A percentile compares a stretch with the other conserved stretches of the same genome.
Evolutionary conservation across 2,888 invertebrate genomes (phyloP).

Genomic region (Melanotus villosus): DNA sequence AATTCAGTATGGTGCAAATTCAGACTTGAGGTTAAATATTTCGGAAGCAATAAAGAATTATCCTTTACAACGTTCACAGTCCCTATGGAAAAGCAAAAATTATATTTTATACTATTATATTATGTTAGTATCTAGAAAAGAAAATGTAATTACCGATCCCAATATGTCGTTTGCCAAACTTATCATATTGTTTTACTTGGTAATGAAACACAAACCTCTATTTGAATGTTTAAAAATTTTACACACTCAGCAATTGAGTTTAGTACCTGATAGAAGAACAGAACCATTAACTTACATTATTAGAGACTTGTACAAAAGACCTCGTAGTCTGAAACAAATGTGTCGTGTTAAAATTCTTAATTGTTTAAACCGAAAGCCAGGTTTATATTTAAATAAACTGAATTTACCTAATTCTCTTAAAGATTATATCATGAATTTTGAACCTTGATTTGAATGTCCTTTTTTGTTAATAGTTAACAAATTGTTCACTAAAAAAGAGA

Average conservation of each 20-base stretch:
- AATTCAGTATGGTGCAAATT: conserved; percentile 82
- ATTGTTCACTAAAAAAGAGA: too few relatives aligned
- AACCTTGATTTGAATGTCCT: conserved; percentile 64
- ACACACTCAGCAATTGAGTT: conserved; percentile 76
- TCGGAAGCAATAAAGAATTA: conserved; percentile 67
- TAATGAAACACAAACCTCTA: conserved; percentile 79
- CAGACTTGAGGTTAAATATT: conserved; percentile 74
- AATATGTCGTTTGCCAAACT: conserved; percentile 77
- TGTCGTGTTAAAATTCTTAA: conserved; percentile 80
- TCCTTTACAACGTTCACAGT: conserved; percentile 62
- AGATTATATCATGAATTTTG: conserved; percentile 79
- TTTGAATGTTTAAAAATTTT: conserved; percentile 79
- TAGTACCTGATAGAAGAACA: conserved; percentile 75
- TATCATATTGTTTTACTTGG: conserved; percentile 76
- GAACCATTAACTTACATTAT: conserved; percentile 76
- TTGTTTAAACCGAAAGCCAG: conserved; percentile 75
- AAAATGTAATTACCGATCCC: conserved; percentile 75
- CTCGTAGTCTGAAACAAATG: conserved; percentile 81
- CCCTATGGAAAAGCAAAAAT: conserved; percentile 73
- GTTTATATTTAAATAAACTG: conserved; percentile 76
- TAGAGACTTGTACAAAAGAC: conserved; percentile 76
- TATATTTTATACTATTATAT: conserved; percentile 80
- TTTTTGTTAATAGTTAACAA: background rate
- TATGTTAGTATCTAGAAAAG: conserved; percentile 78
- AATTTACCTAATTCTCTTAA: conserved; percentile 79